A percentile compares a stretch with the other conserved stretches of the same genome.
Conservation (phyloP, 2,888 invertebrate species). For the Dichetophora obliterata region DNA sequence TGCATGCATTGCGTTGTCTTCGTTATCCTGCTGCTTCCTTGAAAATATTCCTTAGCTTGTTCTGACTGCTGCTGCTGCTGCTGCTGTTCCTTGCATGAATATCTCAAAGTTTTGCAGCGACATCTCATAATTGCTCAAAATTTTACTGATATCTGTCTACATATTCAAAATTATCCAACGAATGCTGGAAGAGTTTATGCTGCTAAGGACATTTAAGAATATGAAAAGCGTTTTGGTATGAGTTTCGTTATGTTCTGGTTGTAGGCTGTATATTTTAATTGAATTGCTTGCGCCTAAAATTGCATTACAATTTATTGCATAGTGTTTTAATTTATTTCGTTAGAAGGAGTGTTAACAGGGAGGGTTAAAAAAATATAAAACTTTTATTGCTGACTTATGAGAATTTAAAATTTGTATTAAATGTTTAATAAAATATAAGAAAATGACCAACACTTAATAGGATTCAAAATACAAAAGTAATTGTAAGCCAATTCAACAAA, state of each 20-base stretch:
- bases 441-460: too few relatives aligned
- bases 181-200: not conserved
- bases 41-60: not conserved
- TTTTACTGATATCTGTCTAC: conserved; percentile 25
- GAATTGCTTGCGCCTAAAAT: conserved; percentile 20
- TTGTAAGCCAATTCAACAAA: too few relatives aligned
- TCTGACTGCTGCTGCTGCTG: too few relatives aligned
- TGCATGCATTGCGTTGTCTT: conserved; percentile 19
- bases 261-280: conserved; percentile 13
- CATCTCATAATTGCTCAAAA: conserved; percentile 34
- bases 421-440: too few relatives aligned
- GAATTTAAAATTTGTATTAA: too few relatives aligned
- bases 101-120: conserved; percentile 28
- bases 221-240: not conserved
- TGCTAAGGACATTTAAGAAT: not conserved
- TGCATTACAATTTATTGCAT: not conserved
- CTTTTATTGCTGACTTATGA: too few relatives aligned
- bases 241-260: not conserved
- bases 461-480: too few relatives aligned
- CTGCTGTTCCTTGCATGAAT: conserved; percentile 5
- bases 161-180: conserved; percentile 33
- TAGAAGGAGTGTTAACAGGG: not conserved
- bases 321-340: not conserved
- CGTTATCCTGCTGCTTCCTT: conserved; percentile 2
- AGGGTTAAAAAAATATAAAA: too few relatives aligned